Conservation (phyloP, 2,888 invertebrate genomes). For the Hecatera dysodea region DNA sequence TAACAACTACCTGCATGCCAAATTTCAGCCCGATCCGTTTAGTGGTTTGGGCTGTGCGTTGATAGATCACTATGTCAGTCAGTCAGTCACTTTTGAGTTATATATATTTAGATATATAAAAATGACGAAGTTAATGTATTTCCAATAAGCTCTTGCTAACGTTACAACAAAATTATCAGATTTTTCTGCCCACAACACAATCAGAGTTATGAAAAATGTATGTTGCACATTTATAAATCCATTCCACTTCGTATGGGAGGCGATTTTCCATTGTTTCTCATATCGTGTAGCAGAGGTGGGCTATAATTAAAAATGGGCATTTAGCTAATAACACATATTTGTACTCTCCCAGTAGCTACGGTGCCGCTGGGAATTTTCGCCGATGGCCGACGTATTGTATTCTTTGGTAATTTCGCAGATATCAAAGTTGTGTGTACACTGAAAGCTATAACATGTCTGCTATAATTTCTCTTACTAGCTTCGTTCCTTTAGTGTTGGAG, state of each 20-base stretch:
- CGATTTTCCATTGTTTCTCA: slow-evolving; percentile 50
- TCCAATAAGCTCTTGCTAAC: too few species aligned
- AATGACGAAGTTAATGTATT: too few species aligned
- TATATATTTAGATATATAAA: too few species aligned
- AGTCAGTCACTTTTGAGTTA: too few species aligned
- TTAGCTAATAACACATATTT: slow-evolving; percentile 66
- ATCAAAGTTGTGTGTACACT: slow-evolving; percentile 17
- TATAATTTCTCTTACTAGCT: not conserved
- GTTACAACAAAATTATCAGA: not conserved
- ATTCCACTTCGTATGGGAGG: slow-evolving; percentile 39
- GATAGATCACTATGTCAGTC: too few species aligned
- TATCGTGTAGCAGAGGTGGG: slow-evolving; percentile 21
- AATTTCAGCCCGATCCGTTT: too few species aligned
- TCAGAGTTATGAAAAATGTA: slow-evolving; percentile 8
- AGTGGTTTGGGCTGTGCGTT: too few species aligned
- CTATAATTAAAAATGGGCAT: slow-evolving; percentile 67
- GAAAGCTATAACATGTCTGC: slow-evolving; percentile 21
- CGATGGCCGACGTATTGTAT: slow-evolving; percentile 67
- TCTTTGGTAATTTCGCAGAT: slow-evolving; percentile 64
- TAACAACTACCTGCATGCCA: too few species aligned
- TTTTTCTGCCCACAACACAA: not conserved
- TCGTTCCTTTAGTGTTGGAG: too few species aligned
- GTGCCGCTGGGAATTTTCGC: slow-evolving; percentile 68
- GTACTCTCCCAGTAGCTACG: slow-evolving; percentile 64
- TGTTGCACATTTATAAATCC: slow-evolving; percentile 14